These are phyloP conservation scores for Electrophaes corylata DNA, from an alignment of 2,888 invertebrate species.

Conservation along the genomic window DNA sequence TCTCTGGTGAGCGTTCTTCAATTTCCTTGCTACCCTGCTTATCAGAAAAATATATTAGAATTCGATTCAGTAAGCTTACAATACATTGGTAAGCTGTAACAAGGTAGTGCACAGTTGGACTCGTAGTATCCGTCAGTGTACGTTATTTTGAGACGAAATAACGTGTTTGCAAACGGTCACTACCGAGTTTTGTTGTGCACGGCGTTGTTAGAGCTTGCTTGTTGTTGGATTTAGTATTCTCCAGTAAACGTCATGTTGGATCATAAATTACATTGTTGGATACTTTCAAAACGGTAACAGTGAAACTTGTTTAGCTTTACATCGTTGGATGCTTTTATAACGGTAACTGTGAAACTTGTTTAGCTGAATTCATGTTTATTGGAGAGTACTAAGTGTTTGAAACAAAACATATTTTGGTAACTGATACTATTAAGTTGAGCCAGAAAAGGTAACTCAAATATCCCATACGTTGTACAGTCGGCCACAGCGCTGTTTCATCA, in stretches of 20 bases:
- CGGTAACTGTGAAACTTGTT: no score
- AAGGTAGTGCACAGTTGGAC: constrained; percentile 1
- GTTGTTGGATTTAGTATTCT: neutral
- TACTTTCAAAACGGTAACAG: neutral
- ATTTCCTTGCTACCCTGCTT: constrained; percentile 84
- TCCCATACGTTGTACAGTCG: constrained; percentile 3
- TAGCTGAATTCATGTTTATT: constrained; percentile 4
- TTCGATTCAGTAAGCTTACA: constrained; percentile 3
- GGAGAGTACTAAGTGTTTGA: constrained; percentile 5
- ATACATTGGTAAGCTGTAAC: constrained; percentile 6
- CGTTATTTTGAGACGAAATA: neutral
- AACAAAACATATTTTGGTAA: constrained; percentile 1
- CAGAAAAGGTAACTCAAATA: constrained; percentile 12
- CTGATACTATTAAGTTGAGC: neutral
- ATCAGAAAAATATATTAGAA: constrained; percentile 40
- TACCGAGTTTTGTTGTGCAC: neutral
- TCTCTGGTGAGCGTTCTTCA: constrained; percentile 86
- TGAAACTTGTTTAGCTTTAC: neutral
- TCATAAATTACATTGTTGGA: neutral
- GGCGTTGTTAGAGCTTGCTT: neutral
- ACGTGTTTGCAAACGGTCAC: neutral
- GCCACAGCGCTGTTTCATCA: neutral
- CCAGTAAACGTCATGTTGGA: neutral
- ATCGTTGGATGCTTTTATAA: neutral
- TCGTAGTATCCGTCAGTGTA: neutral